Percentiles rank a stretch among this genome's conserved stretches.
Evolutionary conservation across 2,888 invertebrate genomes (phyloP).

Genomic region (Tachina fera): DNA sequence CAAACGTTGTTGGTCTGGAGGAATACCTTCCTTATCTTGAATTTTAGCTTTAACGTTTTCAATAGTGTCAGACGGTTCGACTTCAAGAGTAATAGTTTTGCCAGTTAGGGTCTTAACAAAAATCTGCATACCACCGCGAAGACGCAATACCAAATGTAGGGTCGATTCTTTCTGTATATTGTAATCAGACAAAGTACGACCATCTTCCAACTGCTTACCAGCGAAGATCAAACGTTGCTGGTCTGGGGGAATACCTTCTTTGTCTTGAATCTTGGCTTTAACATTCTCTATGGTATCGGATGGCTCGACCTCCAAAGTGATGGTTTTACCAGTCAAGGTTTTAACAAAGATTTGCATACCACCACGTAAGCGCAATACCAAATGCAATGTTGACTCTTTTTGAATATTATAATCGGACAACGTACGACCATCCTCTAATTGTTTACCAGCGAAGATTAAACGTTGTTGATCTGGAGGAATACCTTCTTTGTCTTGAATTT

Average conservation of each 20-base stretch:
- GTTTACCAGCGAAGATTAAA: slow-evolving; percentile 80
- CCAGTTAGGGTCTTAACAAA: slow-evolving; percentile 73
- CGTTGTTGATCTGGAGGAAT: slow-evolving; percentile 80
- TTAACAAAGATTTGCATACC: slow-evolving; percentile 74
- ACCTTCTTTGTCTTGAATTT: slow-evolving; percentile 80
- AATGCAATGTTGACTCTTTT: slow-evolving; percentile 73
- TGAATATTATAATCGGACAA: slow-evolving; percentile 75
- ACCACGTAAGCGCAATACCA: slow-evolving; percentile 73
- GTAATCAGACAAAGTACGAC: slow-evolving; percentile 73
- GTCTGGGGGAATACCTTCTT: slow-evolving; percentile 74
- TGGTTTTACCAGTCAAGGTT: slow-evolving; percentile 73
- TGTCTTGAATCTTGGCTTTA: slow-evolving; percentile 73
- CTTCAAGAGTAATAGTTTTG: slow-evolving; percentile 73
- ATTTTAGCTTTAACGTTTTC: slow-evolving; percentile 73
- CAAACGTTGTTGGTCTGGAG: slow-evolving; percentile 73
- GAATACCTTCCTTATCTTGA: slow-evolving; percentile 73
- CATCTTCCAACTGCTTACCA: slow-evolving; percentile 73
- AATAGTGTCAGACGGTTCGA: slow-evolving; percentile 72
- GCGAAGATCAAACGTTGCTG: slow-evolving; percentile 74
- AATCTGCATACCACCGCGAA: slow-evolving; percentile 74
- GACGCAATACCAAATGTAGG: slow-evolving; percentile 71
- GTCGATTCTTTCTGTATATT: slow-evolving; percentile 73
- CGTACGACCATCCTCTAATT: slow-evolving; percentile 79
- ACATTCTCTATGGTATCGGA: slow-evolving; percentile 73
- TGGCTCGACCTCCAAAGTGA: slow-evolving; percentile 73